Evolutionary conservation across 2,888 invertebrate genomes (phyloP).

Genomic region (Rhodophaea formosa): DNA sequence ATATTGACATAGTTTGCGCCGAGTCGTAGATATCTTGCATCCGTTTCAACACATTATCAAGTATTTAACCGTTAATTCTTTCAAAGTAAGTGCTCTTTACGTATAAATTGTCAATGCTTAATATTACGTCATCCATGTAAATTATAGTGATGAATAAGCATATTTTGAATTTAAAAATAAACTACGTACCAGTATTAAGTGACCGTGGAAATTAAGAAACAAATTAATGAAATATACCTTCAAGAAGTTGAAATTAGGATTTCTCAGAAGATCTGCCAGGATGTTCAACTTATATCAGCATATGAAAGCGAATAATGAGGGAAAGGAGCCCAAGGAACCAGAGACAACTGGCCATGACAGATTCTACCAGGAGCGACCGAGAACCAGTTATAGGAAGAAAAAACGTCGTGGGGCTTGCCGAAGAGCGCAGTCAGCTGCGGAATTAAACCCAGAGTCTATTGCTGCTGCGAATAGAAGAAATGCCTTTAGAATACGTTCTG

Average conservation of each 20-base stretch:
- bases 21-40: constrained; percentile 42
- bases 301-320: constrained; percentile 82
- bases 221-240: constrained; percentile 50
- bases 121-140: not conserved
- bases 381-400: constrained; percentile 74
- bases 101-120: not conserved
- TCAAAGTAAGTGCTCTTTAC: not conserved
- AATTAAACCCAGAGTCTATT: constrained; percentile 83
- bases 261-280: constrained; percentile 46
- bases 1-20: constrained; percentile 59
- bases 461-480: constrained; percentile 84
- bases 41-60: constrained; percentile 29
- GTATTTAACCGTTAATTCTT: not conserved
- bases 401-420: constrained; percentile 82
- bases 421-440: constrained; percentile 85
- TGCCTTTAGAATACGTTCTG: constrained; percentile 82
- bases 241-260: constrained; percentile 39
- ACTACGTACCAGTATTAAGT: not conserved
- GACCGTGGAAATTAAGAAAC: constrained; percentile 2
- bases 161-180: not conserved
- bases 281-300: constrained; percentile 91
- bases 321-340: constrained; percentile 74
- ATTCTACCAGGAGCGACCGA: constrained; percentile 86
- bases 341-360: constrained; percentile 90
- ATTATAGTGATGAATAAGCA: not conserved